Evolutionary conservation across 2,797 vertebrate genomes (phyloP).

Genomic region (Menidia menidia): DNA sequence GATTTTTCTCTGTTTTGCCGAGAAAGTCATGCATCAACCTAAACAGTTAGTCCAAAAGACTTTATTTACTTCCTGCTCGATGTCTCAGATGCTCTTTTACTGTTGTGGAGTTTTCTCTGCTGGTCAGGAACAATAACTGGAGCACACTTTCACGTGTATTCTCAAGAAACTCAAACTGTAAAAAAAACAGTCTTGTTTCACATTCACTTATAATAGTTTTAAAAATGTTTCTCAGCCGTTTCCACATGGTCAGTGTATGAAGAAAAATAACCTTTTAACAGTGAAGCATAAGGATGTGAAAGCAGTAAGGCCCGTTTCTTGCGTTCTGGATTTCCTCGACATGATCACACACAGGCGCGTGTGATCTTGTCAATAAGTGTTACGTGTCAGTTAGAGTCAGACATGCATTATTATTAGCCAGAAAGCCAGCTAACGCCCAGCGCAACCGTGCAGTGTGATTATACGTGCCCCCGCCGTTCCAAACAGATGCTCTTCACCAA

Average conservation of each 20-base stretch:
- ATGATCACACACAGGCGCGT: no score
- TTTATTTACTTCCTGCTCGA: constrained; percentile 42
- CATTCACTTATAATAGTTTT: neutral
- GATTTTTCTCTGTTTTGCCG: constrained; percentile 43
- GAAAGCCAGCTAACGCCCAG: constrained; percentile 42
- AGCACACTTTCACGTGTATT: neutral
- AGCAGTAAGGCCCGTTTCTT: constrained; percentile 22
- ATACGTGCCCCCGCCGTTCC: constrained; percentile 69
- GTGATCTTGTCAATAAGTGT: constrained; percentile 32
- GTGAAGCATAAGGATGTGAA: constrained; percentile 5
- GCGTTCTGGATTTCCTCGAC: constrained; percentile 4
- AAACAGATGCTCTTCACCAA: constrained; percentile 78
- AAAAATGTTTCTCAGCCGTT: constrained; percentile 30
- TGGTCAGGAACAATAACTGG: neutral
- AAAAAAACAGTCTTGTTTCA: neutral
- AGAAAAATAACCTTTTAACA: constrained; percentile 7
- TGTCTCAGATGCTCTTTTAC: constrained; percentile 24
- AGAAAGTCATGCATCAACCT: constrained; percentile 32
- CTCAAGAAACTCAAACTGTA: neutral
- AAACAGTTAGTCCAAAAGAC: constrained; percentile 35
- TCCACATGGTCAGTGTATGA: constrained; percentile 22
- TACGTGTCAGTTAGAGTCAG: constrained; percentile 55
- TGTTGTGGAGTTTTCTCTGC: constrained; percentile 22
- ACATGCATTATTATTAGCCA: constrained; percentile 58
- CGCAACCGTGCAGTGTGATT: constrained; percentile 64